Percentiles rank a stretch among this genome's conserved stretches.
Conservation (phyloP, 2,113 vertebrate species). For the Eulemur rufifrons region DNA sequence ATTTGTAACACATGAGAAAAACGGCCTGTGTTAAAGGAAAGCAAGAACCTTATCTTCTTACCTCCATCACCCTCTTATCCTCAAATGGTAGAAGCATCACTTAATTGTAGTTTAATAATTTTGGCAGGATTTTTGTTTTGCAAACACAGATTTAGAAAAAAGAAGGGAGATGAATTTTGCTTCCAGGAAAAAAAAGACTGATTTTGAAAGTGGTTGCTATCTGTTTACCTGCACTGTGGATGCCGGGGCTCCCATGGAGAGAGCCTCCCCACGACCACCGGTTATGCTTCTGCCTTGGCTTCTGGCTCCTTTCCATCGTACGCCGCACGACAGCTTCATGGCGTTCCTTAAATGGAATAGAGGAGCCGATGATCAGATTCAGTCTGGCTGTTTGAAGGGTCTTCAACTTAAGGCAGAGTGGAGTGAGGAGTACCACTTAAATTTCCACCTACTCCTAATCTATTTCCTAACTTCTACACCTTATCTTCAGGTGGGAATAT, state of each 20-base stretch:
- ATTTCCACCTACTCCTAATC: neutral
- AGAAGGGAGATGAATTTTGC: neutral
- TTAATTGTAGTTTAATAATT: constrained; percentile 18
- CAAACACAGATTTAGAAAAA: constrained; percentile 26
- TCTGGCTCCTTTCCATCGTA: constrained; percentile 94
- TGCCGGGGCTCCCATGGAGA: constrained; percentile 81
- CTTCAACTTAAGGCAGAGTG: neutral
- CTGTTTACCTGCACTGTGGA: constrained; percentile 86
- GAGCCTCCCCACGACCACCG: constrained; percentile 90
- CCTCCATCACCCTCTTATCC: constrained; percentile 49
- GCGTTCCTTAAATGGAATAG: constrained; percentile 87
- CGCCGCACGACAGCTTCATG: constrained; percentile 92
- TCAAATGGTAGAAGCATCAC: constrained; percentile 20
- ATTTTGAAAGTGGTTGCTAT: neutral
- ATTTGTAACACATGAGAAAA: neutral
- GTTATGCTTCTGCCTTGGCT: constrained; percentile 86
- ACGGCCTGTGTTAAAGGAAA: neutral
- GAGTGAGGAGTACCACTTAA: neutral
- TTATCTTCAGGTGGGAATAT: neutral
- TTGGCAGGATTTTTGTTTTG: constrained; percentile 35
- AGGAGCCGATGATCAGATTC: neutral
- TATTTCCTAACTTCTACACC: neutral
- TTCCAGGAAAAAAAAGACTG: neutral
- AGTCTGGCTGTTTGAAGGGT: neutral
- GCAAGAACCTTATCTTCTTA: neutral